Evolutionary conservation across 2,113 vertebrate genomes (phyloP), one percentile per base, ranked within the genome.

Genomic region (Antechinus flavipes): DNA sequence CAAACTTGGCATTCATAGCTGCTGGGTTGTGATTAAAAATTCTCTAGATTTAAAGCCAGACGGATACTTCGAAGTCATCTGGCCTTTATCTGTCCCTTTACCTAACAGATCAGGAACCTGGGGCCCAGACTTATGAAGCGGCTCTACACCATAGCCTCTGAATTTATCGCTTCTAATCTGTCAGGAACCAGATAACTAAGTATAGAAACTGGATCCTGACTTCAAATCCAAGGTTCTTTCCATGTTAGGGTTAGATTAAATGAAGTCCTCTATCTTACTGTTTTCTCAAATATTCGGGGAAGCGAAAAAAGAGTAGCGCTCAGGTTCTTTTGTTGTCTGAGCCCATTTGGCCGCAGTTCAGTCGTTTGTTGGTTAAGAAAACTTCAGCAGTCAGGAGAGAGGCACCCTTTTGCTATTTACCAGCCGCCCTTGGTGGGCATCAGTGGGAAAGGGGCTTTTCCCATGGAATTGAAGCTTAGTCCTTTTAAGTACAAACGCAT

Each of bases 41-140:
- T 84, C 19, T 93, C 92, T 90, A 89, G 35, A 46, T 94, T 97
- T 96, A 94, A 55, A 96, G 12, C 10, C 93, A 89, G 95, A 94
- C 90, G 42, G 26, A 93, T 93, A 23, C 56, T 97, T 96, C 93
- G 90, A 93, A 94, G 95, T 92, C 46, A 76, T 94, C 19, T 94
- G 52, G 53, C 42, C 23, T 52, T 52, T 55, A 46, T 26, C 10
- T 50, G 50, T 50, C 14, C 19, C 52, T 95, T 68, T 68, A 68
- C 35, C 35, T 76, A 19, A 19, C 16, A 42, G n/a, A 42, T 8
- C 1, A 23, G 7, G n/a, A n/a, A 8, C 35, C n/a, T 84, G 68
- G 2, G 68, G n/a, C 19, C 16, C 68, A 22, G n/a, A 93, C 42
- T 95, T 22, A 5, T 56, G 54, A 93, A 95, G 89, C 53, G 93